Evolutionary conservation across 2,113 vertebrate genomes (phyloP), one percentile per base, ranked within the genome.

Genomic region (Terrapene triunguis): DNA sequence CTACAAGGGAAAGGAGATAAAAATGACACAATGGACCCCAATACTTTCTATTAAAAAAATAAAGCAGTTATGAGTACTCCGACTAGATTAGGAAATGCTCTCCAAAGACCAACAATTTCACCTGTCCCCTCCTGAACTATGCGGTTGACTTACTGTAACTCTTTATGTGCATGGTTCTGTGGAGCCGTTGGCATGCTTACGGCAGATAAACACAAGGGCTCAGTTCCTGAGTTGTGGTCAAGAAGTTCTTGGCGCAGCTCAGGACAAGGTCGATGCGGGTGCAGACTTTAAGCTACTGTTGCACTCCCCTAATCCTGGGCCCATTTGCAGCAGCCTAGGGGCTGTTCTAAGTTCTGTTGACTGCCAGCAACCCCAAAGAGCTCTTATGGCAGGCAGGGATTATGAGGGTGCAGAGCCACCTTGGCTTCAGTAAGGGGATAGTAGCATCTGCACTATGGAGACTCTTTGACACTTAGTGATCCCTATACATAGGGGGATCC

Each of bases 81-180:
- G 62, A 59, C 21, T 38, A 53, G 82, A 86, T 14, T 8, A 69
- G 44, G 13, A 85, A 91, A 81, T 5, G 38, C 22, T 94, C 84
- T 78, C 38, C 85, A 5, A 84, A 91, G 74, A 53, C 84, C 69
- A 84, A 35, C 8, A 51, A 50, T 24, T 72, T 35, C 22, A 54
- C 35, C 25, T 38, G 16, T 42, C 81, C 42, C 81, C n/a, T 69
- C 74, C 29, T 80, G 74, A 57, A 42, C 27, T 35, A 38, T 14
- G 6, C 29, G n/a, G 14, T 5, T 72, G 35, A 5, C 10, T 69
- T 38, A 27, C 82, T 44, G 25, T 27, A 51, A 19, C 32, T 25
- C 12, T 42, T 35, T 8, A 55, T 3, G 0, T 1, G 11, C 10
- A 47, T 2, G 38, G 29, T 25, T 47, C 51, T 47, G 10, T 0